These are phyloP conservation scores for Hirundo rustica DNA, from an alignment of 2,797 vertebrate species.

Conservation along the genomic window DNA sequence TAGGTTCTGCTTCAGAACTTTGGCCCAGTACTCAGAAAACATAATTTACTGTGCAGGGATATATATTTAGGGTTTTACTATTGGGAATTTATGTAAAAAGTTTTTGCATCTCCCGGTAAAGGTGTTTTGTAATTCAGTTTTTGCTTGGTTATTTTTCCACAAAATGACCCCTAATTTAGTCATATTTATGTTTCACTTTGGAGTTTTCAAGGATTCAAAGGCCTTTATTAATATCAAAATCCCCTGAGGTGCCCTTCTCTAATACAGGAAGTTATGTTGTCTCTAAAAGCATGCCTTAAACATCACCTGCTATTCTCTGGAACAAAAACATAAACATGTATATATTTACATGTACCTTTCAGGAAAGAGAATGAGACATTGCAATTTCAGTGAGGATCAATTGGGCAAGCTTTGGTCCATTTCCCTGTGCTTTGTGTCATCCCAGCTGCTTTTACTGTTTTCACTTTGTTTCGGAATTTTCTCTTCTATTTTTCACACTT, in stretches of 20 bases:
- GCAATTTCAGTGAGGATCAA: not conserved
- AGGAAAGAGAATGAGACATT: not conserved
- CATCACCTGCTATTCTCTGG: not conserved
- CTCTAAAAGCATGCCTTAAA: not conserved
- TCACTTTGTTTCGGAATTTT: not conserved
- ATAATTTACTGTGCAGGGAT: not conserved
- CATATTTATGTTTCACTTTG: not conserved
- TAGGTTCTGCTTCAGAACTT: not conserved
- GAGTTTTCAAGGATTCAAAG: not conserved
- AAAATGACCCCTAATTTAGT: not conserved
- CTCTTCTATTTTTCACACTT: not conserved
- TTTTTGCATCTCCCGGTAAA: not conserved
- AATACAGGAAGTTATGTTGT: not conserved
- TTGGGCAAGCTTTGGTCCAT: not conserved
- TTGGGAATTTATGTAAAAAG: not conserved
- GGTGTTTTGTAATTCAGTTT: not conserved
- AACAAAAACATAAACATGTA: not conserved
- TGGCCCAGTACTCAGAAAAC: not conserved
- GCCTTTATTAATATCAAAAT: not conserved
- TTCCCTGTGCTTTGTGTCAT: not conserved
- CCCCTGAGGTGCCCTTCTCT: accelerated
- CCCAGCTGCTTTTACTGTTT: not conserved
- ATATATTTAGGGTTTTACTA: not conserved
- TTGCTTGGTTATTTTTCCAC: not conserved
- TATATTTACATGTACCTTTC: not conserved